Evolutionary conservation across 1,140 invertebrate genomes (phyloP), one percentile per base, ranked within the genome.

Genomic region (Aplysia californica): DNA sequence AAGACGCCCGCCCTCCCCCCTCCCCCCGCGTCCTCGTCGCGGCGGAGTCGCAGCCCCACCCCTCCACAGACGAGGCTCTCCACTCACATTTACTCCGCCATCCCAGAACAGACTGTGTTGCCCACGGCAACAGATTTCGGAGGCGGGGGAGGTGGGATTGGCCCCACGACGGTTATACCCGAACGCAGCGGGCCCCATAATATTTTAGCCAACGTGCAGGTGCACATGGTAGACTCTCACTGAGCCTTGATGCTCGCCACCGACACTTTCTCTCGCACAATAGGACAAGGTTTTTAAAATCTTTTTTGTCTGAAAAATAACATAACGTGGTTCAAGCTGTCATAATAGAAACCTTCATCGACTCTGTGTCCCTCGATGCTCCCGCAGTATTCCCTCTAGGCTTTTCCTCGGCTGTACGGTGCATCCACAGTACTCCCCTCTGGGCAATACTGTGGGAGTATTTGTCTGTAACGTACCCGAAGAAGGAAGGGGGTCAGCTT

Each of bases 141-240:
- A n/a, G n/a, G n/a, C n/a, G n/a, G n/a, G n/a, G n/a, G n/a, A n/a
- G n/a, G n/a, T n/a, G n/a, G n/a, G n/a, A n/a, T n/a, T n/a, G n/a
- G n/a, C n/a, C n/a, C 67, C 38, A 36, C 59, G 10, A 44, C 61
- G 0, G 33, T 64, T 15, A 64, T 75, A 10, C 64, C 73, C 6
- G 64, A 64, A 33, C 44, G 33, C 26, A 75, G 44, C 23, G 66
- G 31, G 39, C n/a, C 66, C 44, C 44, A 4, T 38, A 67, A 21
- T 41, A 92, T 97, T 56, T 90, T 96, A 81, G 95, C 95, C 21
- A 95, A 95, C 55, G 96, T 96, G 29, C 96, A 95, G 41, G 95
- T 97, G 59, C 96, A 97, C 88, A 90, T 91, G 88, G 91, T 91
- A 21, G 91, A 92, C 78, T 85, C 88, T 44, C 88, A 87, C 78